phyloP scores from a whole-genome alignment of 1,140 invertebrate species.

The Choristoneura fumiferana region DNA sequence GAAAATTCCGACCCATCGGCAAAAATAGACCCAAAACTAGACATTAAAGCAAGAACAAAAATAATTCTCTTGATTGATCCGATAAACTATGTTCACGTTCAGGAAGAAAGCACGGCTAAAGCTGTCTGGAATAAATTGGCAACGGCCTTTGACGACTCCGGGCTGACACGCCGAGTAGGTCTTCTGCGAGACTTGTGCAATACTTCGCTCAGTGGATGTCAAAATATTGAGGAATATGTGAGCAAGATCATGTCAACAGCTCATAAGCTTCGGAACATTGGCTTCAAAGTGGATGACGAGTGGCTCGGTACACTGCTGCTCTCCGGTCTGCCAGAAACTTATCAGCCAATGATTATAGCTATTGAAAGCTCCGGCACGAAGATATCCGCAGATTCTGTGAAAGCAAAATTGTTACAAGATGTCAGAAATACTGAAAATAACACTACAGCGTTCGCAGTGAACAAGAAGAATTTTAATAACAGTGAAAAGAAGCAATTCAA shows the following conservation, averaged over 20 bases:
- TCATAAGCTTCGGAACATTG: slow-evolving; percentile 38
- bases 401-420: slow-evolving; percentile 22
- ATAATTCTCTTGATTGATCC: slow-evolving; percentile 3
- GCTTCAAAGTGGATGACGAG: slow-evolving; percentile 37
- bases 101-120: slow-evolving; percentile 1
- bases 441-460: slow-evolving; percentile 24
- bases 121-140: slow-evolving; percentile 7
- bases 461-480: slow-evolving; percentile 22
- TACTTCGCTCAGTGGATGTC: not conserved
- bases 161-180: slow-evolving; percentile 13
- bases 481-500: slow-evolving; percentile 25
- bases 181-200: slow-evolving; percentile 18
- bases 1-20: no score
- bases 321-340: slow-evolving; percentile 41
- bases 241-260: slow-evolving; percentile 41
- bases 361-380: slow-evolving; percentile 16
- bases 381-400: slow-evolving; percentile 26
- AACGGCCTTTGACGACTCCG: slow-evolving; percentile 17
- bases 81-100: slow-evolving; percentile 9
- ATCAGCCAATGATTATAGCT: slow-evolving; percentile 40
- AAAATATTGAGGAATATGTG: slow-evolving; percentile 29
- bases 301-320: slow-evolving; percentile 31
- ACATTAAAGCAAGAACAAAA: slow-evolving; percentile 3
- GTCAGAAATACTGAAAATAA: slow-evolving; percentile 24
- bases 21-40: not conserved